Conservation (phyloP, 2,888 invertebrate genomes). For the Coenonympha glycerion region DNA sequence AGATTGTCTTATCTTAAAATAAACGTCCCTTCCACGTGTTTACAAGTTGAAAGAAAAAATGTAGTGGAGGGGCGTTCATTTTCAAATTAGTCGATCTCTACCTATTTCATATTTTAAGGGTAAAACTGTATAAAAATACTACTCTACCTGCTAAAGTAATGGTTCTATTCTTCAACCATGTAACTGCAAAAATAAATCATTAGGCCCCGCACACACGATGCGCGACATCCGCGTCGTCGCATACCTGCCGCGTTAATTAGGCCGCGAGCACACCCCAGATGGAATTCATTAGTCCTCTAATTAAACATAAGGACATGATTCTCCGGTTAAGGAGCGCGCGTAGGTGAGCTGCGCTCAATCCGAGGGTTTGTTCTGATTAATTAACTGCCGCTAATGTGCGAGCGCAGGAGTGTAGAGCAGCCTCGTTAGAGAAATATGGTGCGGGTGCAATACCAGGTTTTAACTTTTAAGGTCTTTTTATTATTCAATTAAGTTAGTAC, state of each 20-base stretch:
- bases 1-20: too few relatives aligned
- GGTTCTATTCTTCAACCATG: too few relatives aligned
- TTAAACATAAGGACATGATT: slow-evolving; percentile 64
- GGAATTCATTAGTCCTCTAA: slow-evolving; percentile 63
- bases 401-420: slow-evolving; percentile 16
- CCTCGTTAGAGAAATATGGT: slow-evolving; percentile 23
- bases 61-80: too few relatives aligned
- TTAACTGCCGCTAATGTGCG: slow-evolving; percentile 40
- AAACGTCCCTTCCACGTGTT: too few relatives aligned
- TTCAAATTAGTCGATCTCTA: too few relatives aligned
- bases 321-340: slow-evolving; percentile 53
- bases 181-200: slow-evolving; percentile 17
- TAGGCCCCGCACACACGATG: slow-evolving; percentile 14
- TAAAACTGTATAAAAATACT: too few relatives aligned
- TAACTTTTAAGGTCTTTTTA: too few relatives aligned
- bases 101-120: too few relatives aligned
- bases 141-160: too few relatives aligned
- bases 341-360: slow-evolving; percentile 44
- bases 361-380: slow-evolving; percentile 42
- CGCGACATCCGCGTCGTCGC: slow-evolving; percentile 24
- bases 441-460: too few relatives aligned
- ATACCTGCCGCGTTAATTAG: slow-evolving; percentile 49
- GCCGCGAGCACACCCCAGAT: slow-evolving; percentile 46
- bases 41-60: too few relatives aligned
- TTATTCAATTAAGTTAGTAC: too few relatives aligned